Percentiles rank a stretch among this genome's conserved stretches.
Conservation (phyloP, 2,888 invertebrate species). For the Sarcophaga rosellei region DNA sequence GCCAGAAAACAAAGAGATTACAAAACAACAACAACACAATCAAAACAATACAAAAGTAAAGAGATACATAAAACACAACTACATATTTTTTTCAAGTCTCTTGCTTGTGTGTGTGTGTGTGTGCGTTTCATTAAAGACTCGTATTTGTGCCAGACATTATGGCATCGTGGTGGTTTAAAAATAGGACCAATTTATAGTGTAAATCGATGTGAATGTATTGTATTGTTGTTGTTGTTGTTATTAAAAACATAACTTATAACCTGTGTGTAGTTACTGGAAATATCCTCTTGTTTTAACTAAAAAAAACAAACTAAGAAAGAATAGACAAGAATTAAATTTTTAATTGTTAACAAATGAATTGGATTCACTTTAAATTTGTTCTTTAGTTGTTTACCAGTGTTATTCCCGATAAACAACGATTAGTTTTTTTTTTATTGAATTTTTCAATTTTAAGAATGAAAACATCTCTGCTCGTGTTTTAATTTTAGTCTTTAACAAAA, state of each 20-base stretch:
- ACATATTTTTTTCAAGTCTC: constrained; percentile 5
- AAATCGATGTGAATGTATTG: background rate
- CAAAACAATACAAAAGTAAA: constrained; percentile 15
- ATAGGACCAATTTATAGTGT: constrained; percentile 45
- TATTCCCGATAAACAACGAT: constrained; percentile 57
- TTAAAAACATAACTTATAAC: constrained; percentile 16
- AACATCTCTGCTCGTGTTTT: constrained; percentile 43
- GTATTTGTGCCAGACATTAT: constrained; percentile 46
- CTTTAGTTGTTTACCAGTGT: constrained; percentile 20
- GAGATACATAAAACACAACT: constrained; percentile 49
- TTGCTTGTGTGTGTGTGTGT: background rate
- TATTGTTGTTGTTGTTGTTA: constrained; percentile 13
- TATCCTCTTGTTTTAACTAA: constrained; percentile 9
- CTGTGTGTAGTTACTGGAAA: constrained; percentile 45
- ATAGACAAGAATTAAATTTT: constrained; percentile 29
- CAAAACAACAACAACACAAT: constrained; percentile 21
- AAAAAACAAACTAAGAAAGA: background rate
- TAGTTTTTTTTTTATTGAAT: constrained; percentile 41
- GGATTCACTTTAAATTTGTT: constrained; percentile 41
- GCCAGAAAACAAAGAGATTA: constrained; percentile 53
- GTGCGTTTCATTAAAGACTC: no score
- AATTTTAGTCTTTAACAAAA: constrained; percentile 7
- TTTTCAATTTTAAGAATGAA: constrained; percentile 42
- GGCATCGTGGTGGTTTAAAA: constrained; percentile 49
- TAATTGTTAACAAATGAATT: constrained; percentile 61